A percentile compares a stretch with the other conserved stretches of the same genome.
Conservation (phyloP, 1,140 invertebrate species). For the Asobara japonica region DNA sequence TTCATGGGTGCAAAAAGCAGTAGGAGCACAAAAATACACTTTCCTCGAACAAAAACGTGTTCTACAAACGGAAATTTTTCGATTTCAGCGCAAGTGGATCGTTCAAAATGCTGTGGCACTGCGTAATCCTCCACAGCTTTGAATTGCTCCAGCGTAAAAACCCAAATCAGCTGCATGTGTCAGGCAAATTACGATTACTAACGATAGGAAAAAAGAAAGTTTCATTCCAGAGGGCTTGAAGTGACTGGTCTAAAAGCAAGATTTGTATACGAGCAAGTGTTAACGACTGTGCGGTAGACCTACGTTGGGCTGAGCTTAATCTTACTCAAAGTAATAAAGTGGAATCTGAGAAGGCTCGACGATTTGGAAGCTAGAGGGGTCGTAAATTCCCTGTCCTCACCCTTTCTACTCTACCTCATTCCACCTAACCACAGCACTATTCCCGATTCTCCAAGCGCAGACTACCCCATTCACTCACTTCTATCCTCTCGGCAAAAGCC, state of each 20-base stretch:
- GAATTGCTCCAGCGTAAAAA: too few relatives aligned
- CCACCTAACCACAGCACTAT: slow-evolving; percentile 14
- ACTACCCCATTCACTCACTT: slow-evolving; percentile 45
- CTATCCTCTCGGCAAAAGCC: slow-evolving; percentile 48
- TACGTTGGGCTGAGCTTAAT: slow-evolving; percentile 36
- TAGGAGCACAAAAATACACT: too few relatives aligned
- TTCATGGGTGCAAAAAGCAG: too few relatives aligned
- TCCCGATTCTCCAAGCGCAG: slow-evolving; percentile 21
- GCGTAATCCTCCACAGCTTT: too few relatives aligned
- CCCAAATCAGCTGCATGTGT: too few relatives aligned
- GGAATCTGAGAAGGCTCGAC: slow-evolving; percentile 48
- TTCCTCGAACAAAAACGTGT: too few relatives aligned
- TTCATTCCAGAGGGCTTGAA: not conserved
- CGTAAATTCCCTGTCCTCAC: slow-evolving; percentile 47
- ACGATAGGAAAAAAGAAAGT: not conserved
- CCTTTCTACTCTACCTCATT: not conserved
- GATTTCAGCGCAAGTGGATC: too few relatives aligned
- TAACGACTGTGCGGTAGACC: slow-evolving; percentile 33
- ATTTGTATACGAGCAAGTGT: slow-evolving; percentile 22
- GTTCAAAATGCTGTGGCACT: too few relatives aligned
- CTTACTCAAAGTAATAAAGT: slow-evolving; percentile 54
- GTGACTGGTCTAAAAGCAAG: not conserved
- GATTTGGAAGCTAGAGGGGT: slow-evolving; percentile 43
- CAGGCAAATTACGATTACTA: too few relatives aligned
- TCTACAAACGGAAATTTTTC: too few relatives aligned